Conservation (phyloP, 2,113 vertebrate species). For the Balaeniceps rex region DNA sequence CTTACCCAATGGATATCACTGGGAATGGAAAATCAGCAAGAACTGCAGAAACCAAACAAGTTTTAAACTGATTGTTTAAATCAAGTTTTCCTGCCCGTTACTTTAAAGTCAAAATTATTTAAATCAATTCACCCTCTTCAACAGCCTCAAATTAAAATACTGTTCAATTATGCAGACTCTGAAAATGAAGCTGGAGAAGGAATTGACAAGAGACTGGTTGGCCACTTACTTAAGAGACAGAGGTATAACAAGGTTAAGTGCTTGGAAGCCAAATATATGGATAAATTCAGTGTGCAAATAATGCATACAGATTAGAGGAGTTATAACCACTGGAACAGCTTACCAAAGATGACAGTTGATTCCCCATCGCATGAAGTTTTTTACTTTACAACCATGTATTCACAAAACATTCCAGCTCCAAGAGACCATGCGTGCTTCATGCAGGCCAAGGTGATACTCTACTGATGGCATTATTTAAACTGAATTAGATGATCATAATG, state of each 20-base stretch:
- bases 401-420: background rate
- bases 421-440: fast-evolving
- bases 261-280: background rate
- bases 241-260: conserved; percentile 35
- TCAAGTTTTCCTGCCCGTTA: background rate
- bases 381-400: background rate
- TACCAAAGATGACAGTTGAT: background rate
- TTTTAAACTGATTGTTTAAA: background rate
- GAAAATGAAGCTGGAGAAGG: conserved; percentile 5
- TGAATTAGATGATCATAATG: background rate
- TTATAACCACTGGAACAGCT: background rate
- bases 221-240: conserved; percentile 27
- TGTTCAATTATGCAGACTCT: conserved; percentile 40
- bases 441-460: background rate
- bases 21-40: background rate
- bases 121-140: conserved; percentile 2
- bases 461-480: background rate
- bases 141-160: background rate
- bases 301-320: background rate
- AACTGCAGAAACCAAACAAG: background rate
- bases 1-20: background rate
- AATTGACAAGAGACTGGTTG: conserved; percentile 2
- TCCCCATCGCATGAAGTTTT: background rate
- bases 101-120: conserved; percentile 4
- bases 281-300: conserved; percentile 22